Conservation (phyloP, 2,797 vertebrate genomes). For the Miichthys miiuy region DNA sequence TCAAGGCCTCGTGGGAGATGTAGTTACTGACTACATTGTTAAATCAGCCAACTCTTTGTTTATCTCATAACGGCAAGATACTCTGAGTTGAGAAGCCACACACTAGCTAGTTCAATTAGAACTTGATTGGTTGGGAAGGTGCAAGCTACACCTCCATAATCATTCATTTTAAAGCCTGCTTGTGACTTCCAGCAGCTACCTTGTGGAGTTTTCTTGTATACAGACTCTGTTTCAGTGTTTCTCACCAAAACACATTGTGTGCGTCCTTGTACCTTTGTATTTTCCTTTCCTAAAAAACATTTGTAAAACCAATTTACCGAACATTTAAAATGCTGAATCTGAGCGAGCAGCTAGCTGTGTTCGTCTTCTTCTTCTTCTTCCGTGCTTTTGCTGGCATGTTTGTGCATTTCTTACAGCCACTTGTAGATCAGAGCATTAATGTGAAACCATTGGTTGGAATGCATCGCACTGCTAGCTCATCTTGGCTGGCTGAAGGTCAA, state of each 20-base stretch:
- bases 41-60: neutral
- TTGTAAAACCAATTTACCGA: neutral
- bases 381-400: neutral
- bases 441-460: neutral
- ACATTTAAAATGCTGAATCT: constrained; percentile 1
- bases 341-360: neutral
- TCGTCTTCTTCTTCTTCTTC: neutral
- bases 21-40: neutral
- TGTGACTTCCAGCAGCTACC: neutral
- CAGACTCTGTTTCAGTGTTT: neutral
- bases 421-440: neutral
- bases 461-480: neutral
- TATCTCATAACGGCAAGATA: too few species aligned
- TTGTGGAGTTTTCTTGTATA: neutral
- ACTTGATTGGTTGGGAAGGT: neutral
- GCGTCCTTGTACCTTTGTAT: neutral
- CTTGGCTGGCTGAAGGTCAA: neutral
- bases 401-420: neutral
- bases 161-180: neutral
- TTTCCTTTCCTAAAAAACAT: neutral
- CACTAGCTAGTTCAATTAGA: neutral
- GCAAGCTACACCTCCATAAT: neutral
- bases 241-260: neutral
- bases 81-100: too few species aligned
- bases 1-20: neutral